Conservation (phyloP, 2,797 vertebrate species). For the Sparidentex hasta region DNA sequence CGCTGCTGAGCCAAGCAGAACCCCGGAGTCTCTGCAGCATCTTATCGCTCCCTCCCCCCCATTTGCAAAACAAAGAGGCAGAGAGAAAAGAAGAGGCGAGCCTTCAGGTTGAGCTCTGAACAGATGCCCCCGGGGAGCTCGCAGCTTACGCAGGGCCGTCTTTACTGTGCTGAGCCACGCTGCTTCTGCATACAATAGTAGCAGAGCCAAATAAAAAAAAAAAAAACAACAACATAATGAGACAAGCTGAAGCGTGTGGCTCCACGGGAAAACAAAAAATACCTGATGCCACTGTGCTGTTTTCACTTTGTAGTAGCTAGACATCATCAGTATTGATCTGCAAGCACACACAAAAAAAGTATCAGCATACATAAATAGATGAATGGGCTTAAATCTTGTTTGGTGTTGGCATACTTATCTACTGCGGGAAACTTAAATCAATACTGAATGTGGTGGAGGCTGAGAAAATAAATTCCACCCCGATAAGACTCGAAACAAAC, state of each 20-base stretch:
- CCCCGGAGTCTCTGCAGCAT: slow-evolving; percentile 71
- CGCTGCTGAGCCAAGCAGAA: slow-evolving; percentile 78
- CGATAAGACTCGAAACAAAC: slow-evolving; percentile 47
- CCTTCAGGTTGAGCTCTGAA: slow-evolving; percentile 74
- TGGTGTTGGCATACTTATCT: slow-evolving; percentile 44
- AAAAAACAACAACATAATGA: slow-evolving; percentile 16
- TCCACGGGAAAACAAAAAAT: slow-evolving; percentile 40
- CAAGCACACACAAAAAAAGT: slow-evolving; percentile 49
- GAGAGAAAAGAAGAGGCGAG: slow-evolving; percentile 63
- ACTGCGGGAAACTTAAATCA: slow-evolving; percentile 46
- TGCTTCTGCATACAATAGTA: slow-evolving; percentile 66
- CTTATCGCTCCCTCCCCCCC: slow-evolving; percentile 39
- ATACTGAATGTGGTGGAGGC: slow-evolving; percentile 54
- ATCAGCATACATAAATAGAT: slow-evolving; percentile 56
- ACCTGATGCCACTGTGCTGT: slow-evolving; percentile 32
- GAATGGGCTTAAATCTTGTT: slow-evolving; percentile 54
- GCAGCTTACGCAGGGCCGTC: slow-evolving; percentile 60
- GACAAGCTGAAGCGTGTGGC: slow-evolving; percentile 36
- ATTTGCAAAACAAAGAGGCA: slow-evolving; percentile 81
- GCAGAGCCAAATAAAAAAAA: slow-evolving; percentile 34
- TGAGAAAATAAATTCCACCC: slow-evolving; percentile 59
- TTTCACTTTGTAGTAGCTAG: slow-evolving; percentile 45
- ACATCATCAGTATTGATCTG: slow-evolving; percentile 58
- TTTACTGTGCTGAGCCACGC: slow-evolving; percentile 61
- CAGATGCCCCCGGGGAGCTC: slow-evolving; percentile 64